Evolutionary conservation across 2,888 invertebrate species (phyloP), one percentile per base, ranked within the genome.

Genomic region (Thelaira solivaga): DNA sequence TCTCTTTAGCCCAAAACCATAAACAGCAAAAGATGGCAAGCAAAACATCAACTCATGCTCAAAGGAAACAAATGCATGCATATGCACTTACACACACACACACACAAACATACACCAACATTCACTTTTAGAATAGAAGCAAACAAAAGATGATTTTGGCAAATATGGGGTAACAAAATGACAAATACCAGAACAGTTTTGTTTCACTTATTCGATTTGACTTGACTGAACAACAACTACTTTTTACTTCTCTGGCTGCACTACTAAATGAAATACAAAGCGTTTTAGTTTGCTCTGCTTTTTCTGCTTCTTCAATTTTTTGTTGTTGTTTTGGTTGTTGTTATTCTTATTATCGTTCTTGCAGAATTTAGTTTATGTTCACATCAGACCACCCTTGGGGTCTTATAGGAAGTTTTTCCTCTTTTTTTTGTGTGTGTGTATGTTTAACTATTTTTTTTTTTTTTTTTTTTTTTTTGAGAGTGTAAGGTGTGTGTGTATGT

Each of bases 1-100:
- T 65, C 41, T 41, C 67, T 72, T 11, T 79, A 57, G 79, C 76
- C 67, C 67, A 53, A 75, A 80, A 76, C 76, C 79, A 80, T 67
- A 55, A 62, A 59, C 29, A 68, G 69, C 55, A 43, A 57, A 59
- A 77, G 68, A 73, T 57, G 68, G 62, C 49, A 68, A 73, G 62
- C 49, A 68, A 73, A 69, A 64, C 49, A 73, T 24, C 62, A 73
- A 73, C 64, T 69, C 73, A 59, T 57, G 67, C 72, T 68, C 67
- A 68, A 73, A 67, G 59, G 41, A 49, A 65, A 53, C 47, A 67
- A 45, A 62, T 51, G 53, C 51, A 71, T 64, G 7, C 47, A 41
- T 13, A 26, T 55, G 1, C 26, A 24, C 55, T 13, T 20, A 57
- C 22, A 59, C 24, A 39, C 22, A 72, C 20, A 39, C 34, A 43